phyloP scores from a whole-genome alignment of 2,113 vertebrate species.

The Thunnus thynnus region DNA sequence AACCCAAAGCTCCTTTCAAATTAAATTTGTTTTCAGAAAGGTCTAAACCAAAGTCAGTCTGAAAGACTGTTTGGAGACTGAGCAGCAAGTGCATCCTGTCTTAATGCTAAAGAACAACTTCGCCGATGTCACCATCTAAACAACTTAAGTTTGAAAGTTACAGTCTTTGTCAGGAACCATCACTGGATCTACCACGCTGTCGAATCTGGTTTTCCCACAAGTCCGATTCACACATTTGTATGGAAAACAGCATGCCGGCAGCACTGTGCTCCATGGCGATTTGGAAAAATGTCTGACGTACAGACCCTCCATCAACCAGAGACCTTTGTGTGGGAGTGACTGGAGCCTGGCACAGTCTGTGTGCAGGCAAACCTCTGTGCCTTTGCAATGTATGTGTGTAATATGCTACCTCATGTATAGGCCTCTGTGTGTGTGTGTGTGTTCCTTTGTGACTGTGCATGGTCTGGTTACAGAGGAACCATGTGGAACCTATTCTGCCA shows the following conservation, averaged over 20 bases:
- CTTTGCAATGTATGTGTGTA: slow-evolving; percentile 50
- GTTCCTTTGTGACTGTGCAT: slow-evolving; percentile 51
- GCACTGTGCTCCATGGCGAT: slow-evolving; percentile 40
- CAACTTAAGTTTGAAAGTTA: slow-evolving; percentile 3
- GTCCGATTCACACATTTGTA: slow-evolving; percentile 55
- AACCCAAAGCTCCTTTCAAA: background rate
- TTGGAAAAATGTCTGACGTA: slow-evolving; percentile 42
- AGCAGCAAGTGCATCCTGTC: no score
- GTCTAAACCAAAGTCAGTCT: background rate
- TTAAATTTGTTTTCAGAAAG: background rate
- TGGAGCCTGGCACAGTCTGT: slow-evolving; percentile 57
- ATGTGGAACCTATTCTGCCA: slow-evolving; percentile 90
- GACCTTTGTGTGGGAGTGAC: slow-evolving; percentile 65
- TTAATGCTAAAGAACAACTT: background rate
- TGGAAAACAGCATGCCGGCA: slow-evolving; percentile 11
- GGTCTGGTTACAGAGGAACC: slow-evolving; percentile 77
- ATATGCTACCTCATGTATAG: slow-evolving; percentile 45
- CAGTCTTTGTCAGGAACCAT: slow-evolving; percentile 3
- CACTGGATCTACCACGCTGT: background rate
- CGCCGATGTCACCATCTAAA: background rate
- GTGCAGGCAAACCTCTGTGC: slow-evolving; percentile 21
- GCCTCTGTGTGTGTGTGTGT: slow-evolving; percentile 37
- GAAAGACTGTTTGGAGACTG: no score
- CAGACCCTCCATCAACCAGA: slow-evolving; percentile 60
- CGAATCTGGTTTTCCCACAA: slow-evolving; percentile 37